Evolutionary conservation across 2,888 invertebrate genomes (phyloP).

Genomic region (Homarus gammarus): DNA sequence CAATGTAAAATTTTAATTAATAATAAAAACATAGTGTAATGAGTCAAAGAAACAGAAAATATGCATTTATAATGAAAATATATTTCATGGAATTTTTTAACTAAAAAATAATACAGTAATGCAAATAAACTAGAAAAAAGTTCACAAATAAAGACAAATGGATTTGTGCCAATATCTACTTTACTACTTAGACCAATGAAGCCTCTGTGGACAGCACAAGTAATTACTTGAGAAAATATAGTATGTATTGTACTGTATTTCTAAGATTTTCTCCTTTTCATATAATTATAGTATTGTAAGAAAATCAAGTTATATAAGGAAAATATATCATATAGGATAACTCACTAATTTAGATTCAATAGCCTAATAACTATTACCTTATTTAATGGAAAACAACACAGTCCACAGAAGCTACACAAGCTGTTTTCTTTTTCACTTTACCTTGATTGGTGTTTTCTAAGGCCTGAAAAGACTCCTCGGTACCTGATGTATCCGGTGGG

Average conservation of each 20-base stretch:
- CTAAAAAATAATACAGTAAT: neutral
- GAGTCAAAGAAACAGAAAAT: neutral
- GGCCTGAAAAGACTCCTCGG: conserved; percentile 48
- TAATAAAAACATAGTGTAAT: neutral
- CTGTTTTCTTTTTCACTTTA: conserved; percentile 14
- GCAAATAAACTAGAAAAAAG: neutral
- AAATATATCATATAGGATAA: no score
- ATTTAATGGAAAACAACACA: neutral
- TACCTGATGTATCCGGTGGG: conserved; percentile 52
- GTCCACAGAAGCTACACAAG: conserved; percentile 8
- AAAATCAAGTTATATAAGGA: no score
- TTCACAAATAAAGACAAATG: conserved; percentile 8
- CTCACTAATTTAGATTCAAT: neutral
- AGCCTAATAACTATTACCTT: neutral
- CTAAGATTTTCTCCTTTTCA: no score
- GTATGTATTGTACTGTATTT: no score
- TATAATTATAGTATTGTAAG: no score
- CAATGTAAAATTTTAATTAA: conserved; percentile 5
- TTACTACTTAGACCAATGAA: conserved; percentile 31
- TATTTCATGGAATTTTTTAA: neutral
- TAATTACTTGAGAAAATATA: neutral
- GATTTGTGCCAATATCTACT: conserved; percentile 28
- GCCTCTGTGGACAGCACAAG: conserved; percentile 27
- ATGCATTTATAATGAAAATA: neutral
- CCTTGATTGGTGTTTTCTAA: conserved; percentile 67